Base-by-base conservation (phyloP, 2,797 vertebrate genomes). In the Dipus sagitta region DNA sequence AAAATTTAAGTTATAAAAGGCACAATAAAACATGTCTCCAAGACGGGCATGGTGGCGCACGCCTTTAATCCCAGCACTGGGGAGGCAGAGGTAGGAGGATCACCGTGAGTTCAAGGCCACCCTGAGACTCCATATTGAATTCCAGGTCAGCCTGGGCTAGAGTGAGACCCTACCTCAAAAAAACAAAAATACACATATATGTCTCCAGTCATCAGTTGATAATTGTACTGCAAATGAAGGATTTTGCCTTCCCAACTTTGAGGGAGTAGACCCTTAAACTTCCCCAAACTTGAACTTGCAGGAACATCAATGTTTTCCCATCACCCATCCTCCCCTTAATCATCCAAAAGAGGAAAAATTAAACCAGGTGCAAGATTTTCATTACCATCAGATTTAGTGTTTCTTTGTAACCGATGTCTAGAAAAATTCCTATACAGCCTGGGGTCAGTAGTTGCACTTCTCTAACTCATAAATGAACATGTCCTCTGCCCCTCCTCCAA, bases 391-490 rank as follows among this genome's bases (percentile, higher is more conserved):
- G 20, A n/a, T 60, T 81, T 76, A 74, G 72, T 67, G 42, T 88
- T 90, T 62, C n/a, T 91, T 89, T 52, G 32, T 71, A 79, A 91
- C 32, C 10, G 1, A 65, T 77, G 72, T 42, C 67, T 20, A 90
- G 54, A 76, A 88, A 90, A 68, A 30, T 67, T 93, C 47, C 28
- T 93, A 26, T 20, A 42, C 42, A 30, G 76, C 85, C 62, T 62
- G 65, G 34, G n/a, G 28, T 88, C 52, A 65, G 62, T 20, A 94
- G 85, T 77, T 81, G 38, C 67, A 79, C 65, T 94, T 91, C 60
- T 34, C 76, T 65, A 91, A 42, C 83, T 92, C 68, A 42, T 58
- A 94, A 95, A 74, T 68, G 54, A 96, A 87, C 26, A 17, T 34
- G 17, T 3, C 65, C 65, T 30, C 23, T 14, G 30, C 8, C 14